Base-by-base conservation (phyloP, 2,113 vertebrate species). In the Sebastes fasciatus region DNA sequence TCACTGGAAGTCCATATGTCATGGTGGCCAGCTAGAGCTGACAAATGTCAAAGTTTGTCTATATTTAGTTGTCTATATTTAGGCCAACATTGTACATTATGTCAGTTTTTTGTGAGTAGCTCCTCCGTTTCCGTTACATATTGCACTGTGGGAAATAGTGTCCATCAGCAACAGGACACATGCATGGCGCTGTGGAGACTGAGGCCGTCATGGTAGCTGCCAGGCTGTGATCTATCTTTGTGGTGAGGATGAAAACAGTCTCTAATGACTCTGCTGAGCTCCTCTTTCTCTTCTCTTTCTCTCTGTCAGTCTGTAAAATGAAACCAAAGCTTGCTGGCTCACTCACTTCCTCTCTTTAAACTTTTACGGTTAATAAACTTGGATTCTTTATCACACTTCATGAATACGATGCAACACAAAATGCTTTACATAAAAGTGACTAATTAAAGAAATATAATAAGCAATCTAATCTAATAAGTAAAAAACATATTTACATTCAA, bases 261-360 rank as follows among this genome's bases (percentile, higher is more conserved):
- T 86, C 82, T 92, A 89, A 90, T 92, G 85, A 87, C 85, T 81
- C 42, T 73, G 65, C 72, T 46, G 26, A 87, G 78, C 78, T 89
- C 79, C 61, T 48, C 76, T 69, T 64, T 57, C 71, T 52, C 60
- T 26, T 49, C 52, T 17, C 60, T 42, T 34, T 17, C 68, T 43
- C 73, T 66, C 61, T 57, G 49, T 78, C 65, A n/a, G 4, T 77
- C 76, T 89, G 91, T 87, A 88, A 89, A 85, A 84, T 80, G 87
- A 89, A 89, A 89, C 87, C 87, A 42, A 70, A 76, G 79, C 85
- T 75, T 7, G 26, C 77, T 42, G 85, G 82, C 85, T 90, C 60
- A 12, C 74, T 76, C 72, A 82, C 58, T 79, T 91, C 82, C 89
- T 80, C 78, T 75, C 62, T 65, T 69, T 58, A 64, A 74, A 72